Conservation (phyloP, 2,113 vertebrate species). For the Aptenodytes patagonicus region DNA sequence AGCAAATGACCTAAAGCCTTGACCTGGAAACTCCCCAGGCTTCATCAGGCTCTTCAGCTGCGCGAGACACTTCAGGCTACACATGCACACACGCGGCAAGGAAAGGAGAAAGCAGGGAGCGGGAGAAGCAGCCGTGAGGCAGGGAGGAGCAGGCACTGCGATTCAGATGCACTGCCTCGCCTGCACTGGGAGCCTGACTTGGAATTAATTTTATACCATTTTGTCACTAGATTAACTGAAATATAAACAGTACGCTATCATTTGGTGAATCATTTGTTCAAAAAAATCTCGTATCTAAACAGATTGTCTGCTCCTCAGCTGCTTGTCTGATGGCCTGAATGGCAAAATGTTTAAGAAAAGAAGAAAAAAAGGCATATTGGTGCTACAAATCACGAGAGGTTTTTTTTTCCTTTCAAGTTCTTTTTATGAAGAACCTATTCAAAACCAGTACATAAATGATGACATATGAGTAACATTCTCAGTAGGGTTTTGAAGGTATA, state of each 20-base stretch:
- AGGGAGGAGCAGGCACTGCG: not conserved
- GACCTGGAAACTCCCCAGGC: not conserved
- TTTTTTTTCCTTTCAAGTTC: not conserved
- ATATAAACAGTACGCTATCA: not conserved
- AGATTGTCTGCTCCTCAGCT: not conserved
- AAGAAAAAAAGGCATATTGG: not conserved
- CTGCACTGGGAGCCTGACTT: not conserved
- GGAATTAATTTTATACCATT: not conserved
- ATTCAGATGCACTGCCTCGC: not conserved
- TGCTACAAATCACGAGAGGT: not conserved
- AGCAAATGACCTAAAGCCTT: not conserved
- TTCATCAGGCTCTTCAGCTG: not conserved
- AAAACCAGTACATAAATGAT: not conserved
- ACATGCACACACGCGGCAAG: rapidly evolving
- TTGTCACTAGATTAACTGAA: not conserved
- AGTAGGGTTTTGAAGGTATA: not conserved
- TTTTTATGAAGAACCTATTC: not conserved
- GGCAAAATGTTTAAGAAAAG: not conserved
- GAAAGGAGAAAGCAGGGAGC: not conserved
- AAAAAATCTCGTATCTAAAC: not conserved
- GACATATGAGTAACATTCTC: not conserved
- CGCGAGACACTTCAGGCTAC: not conserved
- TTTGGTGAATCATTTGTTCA: not conserved
- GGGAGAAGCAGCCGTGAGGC: not conserved
- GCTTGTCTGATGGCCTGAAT: not conserved